Conservation (phyloP, 1,140 invertebrate species). For the Heliconius hewitsoni region DNA sequence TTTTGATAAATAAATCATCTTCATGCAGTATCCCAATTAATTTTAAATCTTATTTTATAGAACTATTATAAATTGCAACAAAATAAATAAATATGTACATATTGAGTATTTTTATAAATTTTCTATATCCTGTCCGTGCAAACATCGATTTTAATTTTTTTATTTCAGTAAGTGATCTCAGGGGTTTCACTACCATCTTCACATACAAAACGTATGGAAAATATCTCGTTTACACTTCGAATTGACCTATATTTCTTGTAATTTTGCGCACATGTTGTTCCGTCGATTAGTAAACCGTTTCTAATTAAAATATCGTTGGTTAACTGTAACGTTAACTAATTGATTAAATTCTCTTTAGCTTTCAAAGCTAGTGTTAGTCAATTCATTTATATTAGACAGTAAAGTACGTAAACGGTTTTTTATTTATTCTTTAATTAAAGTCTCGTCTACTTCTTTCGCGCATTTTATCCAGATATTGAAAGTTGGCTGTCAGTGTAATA, state of each 20-base stretch:
- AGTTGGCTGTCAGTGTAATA: no score
- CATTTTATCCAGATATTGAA: no score
- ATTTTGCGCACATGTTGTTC: conserved; percentile 22
- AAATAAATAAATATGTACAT: no score
- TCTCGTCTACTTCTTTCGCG: no score
- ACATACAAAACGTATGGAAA: background rate
- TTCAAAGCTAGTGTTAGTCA: background rate
- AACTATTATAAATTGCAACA: no score
- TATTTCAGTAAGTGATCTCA: conserved; percentile 19
- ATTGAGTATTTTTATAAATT: no score
- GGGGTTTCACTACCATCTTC: background rate
- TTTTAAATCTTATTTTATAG: no score
- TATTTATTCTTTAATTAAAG: no score
- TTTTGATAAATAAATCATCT: no score
- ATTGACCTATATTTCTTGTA: conserved; percentile 23
- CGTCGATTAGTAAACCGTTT: conserved; percentile 20
- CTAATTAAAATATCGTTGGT: conserved; percentile 38
- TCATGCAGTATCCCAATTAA: no score
- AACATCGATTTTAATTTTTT: conserved; percentile 6
- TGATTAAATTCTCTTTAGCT: conserved; percentile 21
- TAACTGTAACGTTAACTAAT: conserved; percentile 13
- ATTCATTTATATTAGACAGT: background rate
- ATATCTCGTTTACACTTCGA: background rate
- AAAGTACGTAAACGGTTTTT: background rate
- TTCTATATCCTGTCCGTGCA: no score